A percentile compares a stretch with the other conserved stretches of the same genome.
phyloP scores from a whole-genome alignment of 2,113 vertebrate species.

The Cathartes aura region DNA sequence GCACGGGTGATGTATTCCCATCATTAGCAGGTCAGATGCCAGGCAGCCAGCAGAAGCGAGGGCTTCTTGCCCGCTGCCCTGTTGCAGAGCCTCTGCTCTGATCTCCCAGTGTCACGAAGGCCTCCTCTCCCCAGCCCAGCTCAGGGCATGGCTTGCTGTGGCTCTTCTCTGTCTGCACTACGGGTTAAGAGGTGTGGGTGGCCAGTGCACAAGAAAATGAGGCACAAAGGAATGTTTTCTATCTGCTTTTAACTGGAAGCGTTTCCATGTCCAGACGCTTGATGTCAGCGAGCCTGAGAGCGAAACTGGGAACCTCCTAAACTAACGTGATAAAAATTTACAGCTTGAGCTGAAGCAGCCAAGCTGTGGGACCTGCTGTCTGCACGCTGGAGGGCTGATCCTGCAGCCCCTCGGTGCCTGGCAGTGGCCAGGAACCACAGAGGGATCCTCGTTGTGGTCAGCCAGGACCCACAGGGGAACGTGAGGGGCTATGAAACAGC shows the following conservation, averaged over 20 bases:
- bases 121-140: not conserved
- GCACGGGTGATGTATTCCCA: not conserved
- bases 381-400: not conserved
- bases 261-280: not conserved
- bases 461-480: not conserved
- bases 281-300: not conserved
- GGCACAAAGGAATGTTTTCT: not conserved
- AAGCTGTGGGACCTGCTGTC: not conserved
- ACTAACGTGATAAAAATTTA: not conserved
- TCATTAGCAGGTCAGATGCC: not conserved
- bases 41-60: not conserved
- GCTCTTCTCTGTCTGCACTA: not conserved
- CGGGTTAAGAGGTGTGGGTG: not conserved
- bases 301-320: not conserved
- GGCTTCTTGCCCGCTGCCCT: not conserved
- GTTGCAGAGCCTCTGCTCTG: not conserved
- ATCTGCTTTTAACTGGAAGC: not conserved
- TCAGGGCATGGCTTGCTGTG: not conserved
- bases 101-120: accelerated
- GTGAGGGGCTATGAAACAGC: accelerated
- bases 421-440: not conserved
- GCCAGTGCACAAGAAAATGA: not conserved
- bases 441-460: not conserved
- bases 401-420: not conserved
- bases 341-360: not conserved